These are phyloP conservation scores for Anthopleura xanthogrammica DNA, from an alignment of 92 coral and sea anemone species.

Conservation along the genomic window DNA sequence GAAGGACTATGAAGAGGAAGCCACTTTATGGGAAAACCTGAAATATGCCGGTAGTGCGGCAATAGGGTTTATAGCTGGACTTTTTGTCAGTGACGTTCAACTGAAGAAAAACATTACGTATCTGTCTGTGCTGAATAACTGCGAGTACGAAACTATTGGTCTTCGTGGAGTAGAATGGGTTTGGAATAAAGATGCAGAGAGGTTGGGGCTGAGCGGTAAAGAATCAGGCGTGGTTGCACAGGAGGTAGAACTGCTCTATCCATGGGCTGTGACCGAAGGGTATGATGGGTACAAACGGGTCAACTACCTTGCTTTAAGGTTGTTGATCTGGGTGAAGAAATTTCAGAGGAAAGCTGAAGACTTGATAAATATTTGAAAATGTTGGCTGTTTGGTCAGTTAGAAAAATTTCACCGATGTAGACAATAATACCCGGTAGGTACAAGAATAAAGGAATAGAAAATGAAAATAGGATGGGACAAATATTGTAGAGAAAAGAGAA, in stretches of 20 bases:
- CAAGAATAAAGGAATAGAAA: too few relatives aligned
- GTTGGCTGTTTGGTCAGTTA: neutral
- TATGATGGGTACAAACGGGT: slow-evolving; percentile 35
- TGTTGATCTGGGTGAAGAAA: neutral
- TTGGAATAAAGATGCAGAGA: slow-evolving; percentile 41
- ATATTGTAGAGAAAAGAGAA: too few relatives aligned
- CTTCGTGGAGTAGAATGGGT: slow-evolving; percentile 42
- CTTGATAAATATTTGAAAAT: neutral
- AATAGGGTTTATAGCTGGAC: too few relatives aligned
- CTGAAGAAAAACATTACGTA: slow-evolving; percentile 29
- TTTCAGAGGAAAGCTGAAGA: neutral
- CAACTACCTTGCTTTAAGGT: slow-evolving; percentile 11
- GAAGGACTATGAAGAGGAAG: slow-evolving; percentile 1
- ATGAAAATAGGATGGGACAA: too few relatives aligned
- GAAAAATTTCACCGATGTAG: neutral
- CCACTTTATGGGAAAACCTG: too few relatives aligned
- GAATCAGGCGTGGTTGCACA: slow-evolving; percentile 49
- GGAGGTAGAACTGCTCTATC: slow-evolving; percentile 43
- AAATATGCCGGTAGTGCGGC: too few relatives aligned
- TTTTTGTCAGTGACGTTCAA: slow-evolving; percentile 21
- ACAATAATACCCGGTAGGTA: too few relatives aligned
- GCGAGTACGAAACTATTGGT: slow-evolving; percentile 36
- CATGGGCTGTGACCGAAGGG: slow-evolving; percentile 38
- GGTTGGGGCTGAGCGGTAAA: slow-evolving; percentile 32
- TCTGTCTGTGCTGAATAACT: slow-evolving; percentile 6